Base-by-base conservation (phyloP, 2,113 vertebrate genomes). In the Bathybates hornii region DNA sequence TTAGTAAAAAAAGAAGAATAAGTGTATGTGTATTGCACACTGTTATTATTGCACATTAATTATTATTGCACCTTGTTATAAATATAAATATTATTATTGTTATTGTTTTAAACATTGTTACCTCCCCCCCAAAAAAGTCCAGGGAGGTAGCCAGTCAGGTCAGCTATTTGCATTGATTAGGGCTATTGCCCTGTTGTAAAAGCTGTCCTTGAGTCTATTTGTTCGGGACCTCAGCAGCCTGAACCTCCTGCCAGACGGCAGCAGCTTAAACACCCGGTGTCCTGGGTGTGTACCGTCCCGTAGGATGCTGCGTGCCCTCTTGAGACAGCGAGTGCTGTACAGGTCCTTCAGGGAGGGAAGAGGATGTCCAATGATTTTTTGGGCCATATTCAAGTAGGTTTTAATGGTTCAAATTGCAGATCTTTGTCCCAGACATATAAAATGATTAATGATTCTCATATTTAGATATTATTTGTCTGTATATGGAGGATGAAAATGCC, bases 271-370 rank as follows among this genome's bases (percentile, higher is more conserved):
- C 29, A 32, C 53, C 0, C 11, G 0, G 21, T 13, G 53, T 56
- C 3, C 53, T 56, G 53, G 21, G 6, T 24, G 21, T 56, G 53
- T 24, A 1, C 11, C 0, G 4, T 27, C 11, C 21, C 0, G 6
- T 24, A 56, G 53, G 53, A 56, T 56, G 53, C 53, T 56, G 21
- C 21, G 11, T 56, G 54, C 4, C 54, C 2, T 56, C 21, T 56
- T 27, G 11, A 56, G 11, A 56, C 54, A 56, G 11, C 2, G 4
- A 27, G 53, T 27, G 54, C 12, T 56, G 21, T 56, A 14, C 21
- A 56, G 54, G 21, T 56, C 52, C 9, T 53, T 53, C 52, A 53
- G n/a, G 52, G 52, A 53, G 2, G 52, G 52, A 53, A 53, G 52
- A 54, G 52, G 52, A 21, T 54, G n/a, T 21, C 1, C 52, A 54